These are phyloP conservation scores for Phyllostomus discolor DNA, from an alignment of 2,113 vertebrate species.

Conservation along the genomic window DNA sequence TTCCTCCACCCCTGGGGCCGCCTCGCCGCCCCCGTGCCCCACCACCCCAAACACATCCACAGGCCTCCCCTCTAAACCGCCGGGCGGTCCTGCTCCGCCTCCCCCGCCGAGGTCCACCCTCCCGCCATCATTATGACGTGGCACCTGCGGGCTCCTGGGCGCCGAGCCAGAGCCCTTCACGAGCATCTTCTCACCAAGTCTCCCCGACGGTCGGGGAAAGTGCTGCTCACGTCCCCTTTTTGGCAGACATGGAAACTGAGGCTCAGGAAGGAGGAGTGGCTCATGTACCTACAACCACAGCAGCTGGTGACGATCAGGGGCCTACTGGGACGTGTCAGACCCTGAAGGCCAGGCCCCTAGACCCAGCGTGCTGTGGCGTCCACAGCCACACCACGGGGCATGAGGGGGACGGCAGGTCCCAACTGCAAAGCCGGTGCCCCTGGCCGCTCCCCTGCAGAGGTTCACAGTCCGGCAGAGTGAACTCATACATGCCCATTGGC, in stretches of 20 bases:
- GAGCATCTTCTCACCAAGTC: too few relatives aligned
- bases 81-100: neutral
- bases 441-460: neutral
- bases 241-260: neutral
- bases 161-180: too few relatives aligned
- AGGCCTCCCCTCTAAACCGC: neutral
- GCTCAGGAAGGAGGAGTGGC: neutral
- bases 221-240: neutral
- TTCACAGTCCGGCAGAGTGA: neutral
- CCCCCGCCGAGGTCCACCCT: neutral
- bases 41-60: neutral
- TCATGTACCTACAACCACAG: neutral
- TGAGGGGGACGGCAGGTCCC: too few relatives aligned
- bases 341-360: neutral
- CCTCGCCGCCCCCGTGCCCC: rapidly evolving
- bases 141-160: neutral
- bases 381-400: neutral
- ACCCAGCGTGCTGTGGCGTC: neutral
- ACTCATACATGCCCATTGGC: neutral
- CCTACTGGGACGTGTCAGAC: neutral
- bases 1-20: neutral
- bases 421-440: neutral
- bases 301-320: neutral
- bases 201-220: neutral
- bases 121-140: too few relatives aligned